These are phyloP conservation scores for Microcebus jonahi DNA, from an alignment of 2,113 vertebrate genomes.

Conservation along the genomic window DNA sequence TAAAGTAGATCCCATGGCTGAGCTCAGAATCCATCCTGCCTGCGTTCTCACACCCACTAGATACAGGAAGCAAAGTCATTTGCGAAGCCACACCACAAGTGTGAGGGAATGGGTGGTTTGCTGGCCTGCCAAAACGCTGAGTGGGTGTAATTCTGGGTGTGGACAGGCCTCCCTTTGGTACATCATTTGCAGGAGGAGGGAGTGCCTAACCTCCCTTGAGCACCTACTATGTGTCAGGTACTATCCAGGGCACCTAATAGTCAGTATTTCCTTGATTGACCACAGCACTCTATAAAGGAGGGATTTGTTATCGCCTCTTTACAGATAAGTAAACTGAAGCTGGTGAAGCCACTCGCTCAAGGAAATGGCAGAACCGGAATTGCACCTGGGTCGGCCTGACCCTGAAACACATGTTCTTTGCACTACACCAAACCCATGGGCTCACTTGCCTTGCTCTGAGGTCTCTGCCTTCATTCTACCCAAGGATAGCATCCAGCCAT, in stretches of 20 bases:
- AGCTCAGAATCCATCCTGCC: neutral
- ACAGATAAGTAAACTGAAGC: neutral
- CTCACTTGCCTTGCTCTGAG: neutral
- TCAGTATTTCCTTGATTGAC: neutral
- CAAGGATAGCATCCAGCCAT: neutral
- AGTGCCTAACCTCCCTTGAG: neutral
- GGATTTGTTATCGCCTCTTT: neutral
- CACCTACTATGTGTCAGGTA: neutral
- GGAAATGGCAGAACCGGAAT: neutral
- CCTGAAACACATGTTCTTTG: neutral
- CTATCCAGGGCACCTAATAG: neutral
- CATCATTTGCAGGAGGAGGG: neutral
- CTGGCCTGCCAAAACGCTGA: neutral
- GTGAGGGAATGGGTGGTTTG: neutral
- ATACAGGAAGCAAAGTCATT: constrained; percentile 65
- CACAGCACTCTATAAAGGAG: neutral
- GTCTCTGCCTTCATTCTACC: neutral
- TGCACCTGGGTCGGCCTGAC: neutral
- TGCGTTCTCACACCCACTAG: constrained; percentile 52
- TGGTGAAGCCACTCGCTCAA: neutral
- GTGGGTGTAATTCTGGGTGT: constrained; percentile 1
- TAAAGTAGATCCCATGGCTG: neutral
- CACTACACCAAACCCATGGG: too few species aligned
- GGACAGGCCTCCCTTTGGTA: neutral
- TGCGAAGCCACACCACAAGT: constrained; percentile 57